Conservation (phyloP, 2,888 invertebrate species). For the Acleris sparsana region DNA sequence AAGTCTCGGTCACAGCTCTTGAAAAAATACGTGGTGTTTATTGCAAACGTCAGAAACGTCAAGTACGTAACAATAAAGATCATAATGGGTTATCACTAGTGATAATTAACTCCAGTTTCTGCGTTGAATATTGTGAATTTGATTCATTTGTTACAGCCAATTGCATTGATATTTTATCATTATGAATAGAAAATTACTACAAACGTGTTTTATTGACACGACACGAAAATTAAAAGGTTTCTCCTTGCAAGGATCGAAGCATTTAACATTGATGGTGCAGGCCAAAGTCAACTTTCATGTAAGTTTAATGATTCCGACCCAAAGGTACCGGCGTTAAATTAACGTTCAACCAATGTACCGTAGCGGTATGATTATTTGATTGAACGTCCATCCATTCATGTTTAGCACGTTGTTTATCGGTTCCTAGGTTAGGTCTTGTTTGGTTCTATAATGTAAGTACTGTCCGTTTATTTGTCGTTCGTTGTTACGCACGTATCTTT, state of each 20-base stretch:
- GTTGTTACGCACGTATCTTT: neutral
- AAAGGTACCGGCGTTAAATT: constrained; percentile 26
- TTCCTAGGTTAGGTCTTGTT: constrained; percentile 19
- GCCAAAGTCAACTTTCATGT: constrained; percentile 65
- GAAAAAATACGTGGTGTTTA: constrained; percentile 14
- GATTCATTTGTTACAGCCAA: constrained; percentile 31
- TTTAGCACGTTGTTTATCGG: constrained; percentile 22
- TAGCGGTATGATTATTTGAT: constrained; percentile 16
- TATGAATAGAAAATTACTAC: constrained; percentile 63
- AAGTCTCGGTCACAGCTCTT: constrained; percentile 2
- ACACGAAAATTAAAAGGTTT: constrained; percentile 48
- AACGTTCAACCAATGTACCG: constrained; percentile 3
- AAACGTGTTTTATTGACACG: constrained; percentile 52
- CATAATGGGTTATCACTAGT: constrained; percentile 75
- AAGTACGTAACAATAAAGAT: constrained; percentile 60
- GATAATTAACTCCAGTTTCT: constrained; percentile 58
- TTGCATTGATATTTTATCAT: constrained; percentile 42
- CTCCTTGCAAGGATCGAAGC: constrained; percentile 44
- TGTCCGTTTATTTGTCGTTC: neutral
- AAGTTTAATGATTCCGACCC: constrained; percentile 41
- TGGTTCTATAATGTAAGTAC: constrained; percentile 7
- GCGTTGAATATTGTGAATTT: constrained; percentile 51
- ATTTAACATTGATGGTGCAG: constrained; percentile 48
- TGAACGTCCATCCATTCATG: constrained; percentile 1
- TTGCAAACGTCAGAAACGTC: constrained; percentile 39